Evolutionary conservation across 2,888 invertebrate genomes (phyloP).

Genomic region (Xanthia togata): DNA sequence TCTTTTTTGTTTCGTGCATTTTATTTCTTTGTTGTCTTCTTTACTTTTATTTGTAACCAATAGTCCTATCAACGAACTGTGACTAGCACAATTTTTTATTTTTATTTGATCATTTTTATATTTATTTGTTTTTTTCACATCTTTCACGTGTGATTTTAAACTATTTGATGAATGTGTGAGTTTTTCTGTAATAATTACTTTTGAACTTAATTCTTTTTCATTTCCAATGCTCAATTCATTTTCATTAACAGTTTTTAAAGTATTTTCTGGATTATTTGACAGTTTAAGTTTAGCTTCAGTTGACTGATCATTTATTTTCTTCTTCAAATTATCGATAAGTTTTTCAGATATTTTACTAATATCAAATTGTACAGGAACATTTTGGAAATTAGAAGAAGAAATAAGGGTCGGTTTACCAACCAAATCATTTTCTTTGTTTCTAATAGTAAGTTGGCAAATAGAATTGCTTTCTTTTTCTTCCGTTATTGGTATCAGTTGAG

Average conservation of each 20-base stretch:
- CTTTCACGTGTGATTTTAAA: conserved; percentile 28
- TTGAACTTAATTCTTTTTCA: conserved; percentile 3
- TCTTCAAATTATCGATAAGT: conserved; percentile 19
- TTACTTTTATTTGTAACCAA: conserved; percentile 18
- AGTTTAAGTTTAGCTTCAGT: conserved; percentile 10
- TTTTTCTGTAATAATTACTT: background rate
- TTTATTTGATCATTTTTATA: conserved; percentile 38
- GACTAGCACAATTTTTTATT: background rate
- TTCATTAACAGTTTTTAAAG: background rate
- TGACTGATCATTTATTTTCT: conserved; percentile 3
- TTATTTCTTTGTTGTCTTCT: conserved; percentile 7
- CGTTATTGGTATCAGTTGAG: conserved; percentile 37
- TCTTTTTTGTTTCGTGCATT: conserved; percentile 2
- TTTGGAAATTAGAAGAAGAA: conserved; percentile 9
- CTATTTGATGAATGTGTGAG: background rate
- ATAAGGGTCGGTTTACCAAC: background rate
- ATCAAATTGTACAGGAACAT: conserved; percentile 25
- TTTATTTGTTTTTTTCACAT: conserved; percentile 45
- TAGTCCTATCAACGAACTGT: conserved; percentile 14
- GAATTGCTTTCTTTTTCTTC: conserved; percentile 11
- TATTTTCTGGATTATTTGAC: conserved; percentile 1
- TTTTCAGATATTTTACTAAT: conserved; percentile 37
- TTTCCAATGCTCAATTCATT: background rate
- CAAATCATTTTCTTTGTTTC: background rate
- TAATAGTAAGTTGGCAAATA: background rate